phyloP scores from a whole-genome alignment of 2,888 invertebrate species.

The Dynastes hyllus region DNA sequence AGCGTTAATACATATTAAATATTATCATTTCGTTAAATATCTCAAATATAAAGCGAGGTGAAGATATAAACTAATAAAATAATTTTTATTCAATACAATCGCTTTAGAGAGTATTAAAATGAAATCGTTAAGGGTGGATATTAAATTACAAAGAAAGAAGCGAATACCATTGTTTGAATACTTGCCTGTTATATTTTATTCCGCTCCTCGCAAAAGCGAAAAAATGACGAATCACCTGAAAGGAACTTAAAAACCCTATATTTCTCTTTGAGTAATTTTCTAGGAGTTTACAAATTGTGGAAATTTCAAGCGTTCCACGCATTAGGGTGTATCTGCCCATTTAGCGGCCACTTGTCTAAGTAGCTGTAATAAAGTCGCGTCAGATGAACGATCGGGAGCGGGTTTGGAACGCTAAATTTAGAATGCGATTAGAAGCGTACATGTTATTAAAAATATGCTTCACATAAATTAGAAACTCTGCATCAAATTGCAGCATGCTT shows the following conservation, averaged over 20 bases:
- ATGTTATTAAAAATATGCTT: constrained; percentile 51
- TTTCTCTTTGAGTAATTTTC: constrained; percentile 58
- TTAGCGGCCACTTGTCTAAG: constrained; percentile 68
- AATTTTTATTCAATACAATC: too few species aligned
- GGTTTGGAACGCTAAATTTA: constrained; percentile 60
- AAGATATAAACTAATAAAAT: too few species aligned
- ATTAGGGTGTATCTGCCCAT: constrained; percentile 63
- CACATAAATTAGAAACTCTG: background rate
- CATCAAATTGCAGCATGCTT: background rate
- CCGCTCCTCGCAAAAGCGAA: background rate
- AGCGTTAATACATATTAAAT: too few species aligned
- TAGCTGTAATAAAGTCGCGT: constrained; percentile 67
- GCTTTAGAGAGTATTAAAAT: too few species aligned
- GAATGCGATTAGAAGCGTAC: constrained; percentile 59
- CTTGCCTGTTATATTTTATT: background rate
- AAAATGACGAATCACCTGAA: constrained; percentile 50
- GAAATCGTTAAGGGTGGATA: too few species aligned
- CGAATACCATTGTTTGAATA: constrained; percentile 2
- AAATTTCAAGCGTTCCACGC: constrained; percentile 63
- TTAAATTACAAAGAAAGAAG: background rate
- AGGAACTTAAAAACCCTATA: constrained; percentile 54
- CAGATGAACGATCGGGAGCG: constrained; percentile 55
- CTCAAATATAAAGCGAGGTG: too few species aligned
- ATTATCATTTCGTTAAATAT: too few species aligned
- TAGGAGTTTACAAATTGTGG: constrained; percentile 62